A percentile compares a stretch with the other conserved stretches of the same genome.
Conservation (phyloP, 2,797 vertebrate genomes). For the Emydoidea blandingii region DNA sequence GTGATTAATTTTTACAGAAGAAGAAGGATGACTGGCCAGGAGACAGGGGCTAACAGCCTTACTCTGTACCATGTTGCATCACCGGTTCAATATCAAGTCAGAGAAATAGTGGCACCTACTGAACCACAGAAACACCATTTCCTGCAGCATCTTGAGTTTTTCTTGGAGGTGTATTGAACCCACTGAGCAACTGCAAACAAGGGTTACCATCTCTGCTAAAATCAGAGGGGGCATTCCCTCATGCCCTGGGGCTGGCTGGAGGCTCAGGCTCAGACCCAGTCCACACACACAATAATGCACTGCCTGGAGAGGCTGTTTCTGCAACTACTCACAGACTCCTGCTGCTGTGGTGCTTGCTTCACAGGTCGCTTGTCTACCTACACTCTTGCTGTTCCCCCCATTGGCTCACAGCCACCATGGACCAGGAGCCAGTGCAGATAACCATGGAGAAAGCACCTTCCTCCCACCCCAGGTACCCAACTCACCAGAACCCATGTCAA, state of each 20-base stretch:
- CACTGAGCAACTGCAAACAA: rapidly evolving
- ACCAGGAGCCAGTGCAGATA: neutral
- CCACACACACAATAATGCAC: rapidly evolving
- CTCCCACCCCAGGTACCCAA: neutral
- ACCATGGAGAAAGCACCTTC: neutral
- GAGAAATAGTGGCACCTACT: neutral
- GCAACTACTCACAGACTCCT: slow-evolving; percentile 29
- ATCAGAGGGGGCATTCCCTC: rapidly evolving
- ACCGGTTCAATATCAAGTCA: neutral
- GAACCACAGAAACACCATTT: neutral
- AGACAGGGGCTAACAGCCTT: neutral
- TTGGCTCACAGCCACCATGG: neutral
- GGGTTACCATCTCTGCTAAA: neutral
- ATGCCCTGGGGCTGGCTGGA: rapidly evolving
- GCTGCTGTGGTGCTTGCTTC: neutral
- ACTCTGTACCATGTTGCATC: neutral
- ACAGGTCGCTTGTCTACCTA: neutral
- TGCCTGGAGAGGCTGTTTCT: neutral
- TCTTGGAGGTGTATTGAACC: neutral
- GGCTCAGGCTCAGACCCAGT: rapidly evolving
- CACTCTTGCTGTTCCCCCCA: neutral
- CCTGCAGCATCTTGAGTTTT: neutral
- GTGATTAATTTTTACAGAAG: neutral
- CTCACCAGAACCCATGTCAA: neutral
- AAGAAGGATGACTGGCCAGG: neutral